Base-by-base conservation (phyloP, 2,797 vertebrate genomes). In the Peromyscus nudipes region DNA sequence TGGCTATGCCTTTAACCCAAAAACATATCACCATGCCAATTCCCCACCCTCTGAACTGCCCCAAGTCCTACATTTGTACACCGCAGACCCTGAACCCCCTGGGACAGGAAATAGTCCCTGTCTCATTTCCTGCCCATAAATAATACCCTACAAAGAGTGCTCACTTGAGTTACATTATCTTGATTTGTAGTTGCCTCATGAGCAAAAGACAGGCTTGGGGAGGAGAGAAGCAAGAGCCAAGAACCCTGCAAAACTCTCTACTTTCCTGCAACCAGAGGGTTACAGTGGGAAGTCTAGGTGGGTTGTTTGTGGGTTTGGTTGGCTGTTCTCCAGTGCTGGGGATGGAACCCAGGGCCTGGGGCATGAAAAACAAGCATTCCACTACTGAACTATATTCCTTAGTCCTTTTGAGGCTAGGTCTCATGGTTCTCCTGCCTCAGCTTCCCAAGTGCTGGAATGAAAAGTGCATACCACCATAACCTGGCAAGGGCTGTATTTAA, bases 111-210 rank as follows among this genome's bases (percentile, higher is more conserved):
- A 80, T 76, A 71, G 85, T 92, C 86, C 49, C 49, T 57, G 76
- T 76, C 67, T 69, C 94, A 52, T 82, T 86, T 85, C 77, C 92
- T 92, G 77, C 87, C 85, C 64, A 21, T 87, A 94, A 92, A 97
- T 94, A 96, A 94, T 71, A 93, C 64, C 64, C 64, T 91, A 46
- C 89, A 81, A 93, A 89, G 89, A 64, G 65, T 5, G 14, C 46
- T 86, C 82, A 89, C 75, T 67, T 95, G 73, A 95, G 89, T 81
- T 77, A 89, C 95, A 95, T 96, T 96, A 97, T 97, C 92, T 97
- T 97, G 97, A 92, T 91, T 81, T 90, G 64, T 91, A 97, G 92
- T 97, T 96, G 90, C 95, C 93, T n/a, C 88, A 92, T 91, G 77
- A 91, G 83, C 85, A 96, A 96, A 92, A 92, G 93, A 77, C 57